These are phyloP conservation scores for Aldabrachelys gigantea DNA, from an alignment of 2,113 vertebrate species.

Conservation along the genomic window DNA sequence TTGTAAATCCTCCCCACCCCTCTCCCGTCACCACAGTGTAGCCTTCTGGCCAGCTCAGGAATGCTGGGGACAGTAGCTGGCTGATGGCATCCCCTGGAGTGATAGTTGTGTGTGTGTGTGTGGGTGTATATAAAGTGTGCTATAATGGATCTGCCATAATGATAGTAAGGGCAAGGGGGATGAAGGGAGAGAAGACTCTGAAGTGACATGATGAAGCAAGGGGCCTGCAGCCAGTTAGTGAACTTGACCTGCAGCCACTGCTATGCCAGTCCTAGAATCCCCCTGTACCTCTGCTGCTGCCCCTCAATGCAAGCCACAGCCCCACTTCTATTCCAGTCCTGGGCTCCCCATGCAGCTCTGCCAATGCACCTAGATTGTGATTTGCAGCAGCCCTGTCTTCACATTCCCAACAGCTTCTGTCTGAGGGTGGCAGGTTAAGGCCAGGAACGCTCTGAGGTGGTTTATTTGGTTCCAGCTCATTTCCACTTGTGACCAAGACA, in stretches of 20 bases:
- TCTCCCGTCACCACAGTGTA: not conserved
- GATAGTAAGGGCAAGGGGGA: not conserved
- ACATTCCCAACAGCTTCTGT: rapidly evolving
- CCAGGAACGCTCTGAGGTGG: not conserved
- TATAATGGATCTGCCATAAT: not conserved
- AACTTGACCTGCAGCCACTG: not conserved
- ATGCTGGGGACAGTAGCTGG: too few species aligned
- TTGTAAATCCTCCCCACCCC: not conserved
- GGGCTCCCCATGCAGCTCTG: not conserved
- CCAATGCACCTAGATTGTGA: not conserved
- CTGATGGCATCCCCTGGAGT: too few species aligned
- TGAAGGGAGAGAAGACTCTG: not conserved
- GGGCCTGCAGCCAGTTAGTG: not conserved
- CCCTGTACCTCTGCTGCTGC: not conserved
- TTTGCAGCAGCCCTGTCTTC: not conserved
- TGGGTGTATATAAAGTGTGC: not conserved
- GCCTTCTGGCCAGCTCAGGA: not conserved
- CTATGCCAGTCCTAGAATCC: not conserved
- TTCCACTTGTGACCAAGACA: not conserved
- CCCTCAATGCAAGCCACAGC: not conserved
- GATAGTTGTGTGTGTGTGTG: too few species aligned
- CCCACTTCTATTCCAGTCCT: not conserved
- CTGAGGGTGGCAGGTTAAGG: not conserved
- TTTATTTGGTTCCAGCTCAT: not conserved
- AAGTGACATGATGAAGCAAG: not conserved